Evolutionary conservation across 2,888 invertebrate genomes (phyloP), one percentile per base, ranked within the genome.

Genomic region (Pseudococcus longispinus): DNA sequence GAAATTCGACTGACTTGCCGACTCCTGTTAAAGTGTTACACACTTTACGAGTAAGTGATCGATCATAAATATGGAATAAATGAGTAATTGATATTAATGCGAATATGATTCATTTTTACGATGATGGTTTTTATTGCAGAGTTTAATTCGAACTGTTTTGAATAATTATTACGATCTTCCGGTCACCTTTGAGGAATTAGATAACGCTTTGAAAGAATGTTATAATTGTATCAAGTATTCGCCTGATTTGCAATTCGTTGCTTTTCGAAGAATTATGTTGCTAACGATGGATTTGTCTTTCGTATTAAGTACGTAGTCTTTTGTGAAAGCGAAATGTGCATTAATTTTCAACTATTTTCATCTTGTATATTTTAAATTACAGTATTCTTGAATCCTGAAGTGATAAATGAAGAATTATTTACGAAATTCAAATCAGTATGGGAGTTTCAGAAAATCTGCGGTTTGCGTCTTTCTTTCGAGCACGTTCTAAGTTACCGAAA

Each of bases 241-340:
- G n/a, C 29, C 86, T 1, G 86, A 86, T 86, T 32, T 86, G 15
- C 86, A 86, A 77, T 86, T 55, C 32, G 77, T 86, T 11, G 80
- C 55, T 26, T 86, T 80, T 55, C 86, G 86, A 46, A 44, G 86
- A 5, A 86, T 86, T 8, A 44, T 86, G 77, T 55, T 86, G 80
- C 26, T 80, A 8, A 42, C 86, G 37, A 29, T 86, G 13, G 86
- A 86, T 32, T 44, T 86, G n/a, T 46, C 18, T 46, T 11, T 8
- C 11, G 15, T 77, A 0, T 46, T 86, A n/a, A 37, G 86, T 86
- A 55, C 9, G 70, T 51, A 51, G n/a, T 1, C 1, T n/a, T 51
- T 18, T 51, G n/a, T 46, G 3, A 46, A 15, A 3, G 15, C 13
- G 8, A 15, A 46, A 13, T 1, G n/a, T 51, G n/a, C 51, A 15